Evolutionary conservation across 2,113 vertebrate genomes (phyloP).

Genomic region (Brachyhypopomus occidentalis): DNA sequence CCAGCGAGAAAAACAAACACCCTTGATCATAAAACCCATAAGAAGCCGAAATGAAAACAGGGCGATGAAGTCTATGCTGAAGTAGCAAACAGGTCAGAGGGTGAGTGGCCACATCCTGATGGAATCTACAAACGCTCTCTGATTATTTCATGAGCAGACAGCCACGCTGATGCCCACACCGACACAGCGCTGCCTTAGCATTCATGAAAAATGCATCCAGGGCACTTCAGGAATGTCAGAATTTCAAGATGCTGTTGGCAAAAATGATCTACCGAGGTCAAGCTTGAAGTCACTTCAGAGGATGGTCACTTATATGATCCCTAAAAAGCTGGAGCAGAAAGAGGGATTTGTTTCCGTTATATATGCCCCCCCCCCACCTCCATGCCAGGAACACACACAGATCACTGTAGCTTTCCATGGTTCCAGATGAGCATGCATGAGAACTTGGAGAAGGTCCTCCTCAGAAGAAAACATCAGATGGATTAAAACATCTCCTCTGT

Average conservation of each 20-base stretch:
- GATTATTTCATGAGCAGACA: not conserved
- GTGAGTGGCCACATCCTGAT: not conserved
- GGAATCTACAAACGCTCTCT: conserved; percentile 1
- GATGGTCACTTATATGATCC: not conserved
- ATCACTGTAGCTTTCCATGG: not conserved
- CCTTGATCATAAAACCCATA: not conserved
- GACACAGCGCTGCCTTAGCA: not conserved
- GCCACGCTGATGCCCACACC: not conserved
- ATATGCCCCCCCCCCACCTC: conserved; percentile 1
- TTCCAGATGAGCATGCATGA: not conserved
- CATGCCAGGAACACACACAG: conserved; percentile 15
- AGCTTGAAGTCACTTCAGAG: conserved; percentile 4
- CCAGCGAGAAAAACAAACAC: not conserved
- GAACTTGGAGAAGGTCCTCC: not conserved
- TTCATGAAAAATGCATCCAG: not conserved
- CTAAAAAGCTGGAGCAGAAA: not conserved
- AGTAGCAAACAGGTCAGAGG: not conserved
- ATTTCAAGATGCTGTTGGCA: not conserved
- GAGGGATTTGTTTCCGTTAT: conserved; percentile 8
- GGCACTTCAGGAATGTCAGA: not conserved
- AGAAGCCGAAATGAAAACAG: not conserved
- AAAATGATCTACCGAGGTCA: not conserved
- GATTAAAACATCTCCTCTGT: not conserved
- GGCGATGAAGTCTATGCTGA: not conserved
- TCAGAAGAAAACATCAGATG: not conserved